Base-by-base conservation (phyloP, 2,888 invertebrate genomes). In the Orthosia gracilis region DNA sequence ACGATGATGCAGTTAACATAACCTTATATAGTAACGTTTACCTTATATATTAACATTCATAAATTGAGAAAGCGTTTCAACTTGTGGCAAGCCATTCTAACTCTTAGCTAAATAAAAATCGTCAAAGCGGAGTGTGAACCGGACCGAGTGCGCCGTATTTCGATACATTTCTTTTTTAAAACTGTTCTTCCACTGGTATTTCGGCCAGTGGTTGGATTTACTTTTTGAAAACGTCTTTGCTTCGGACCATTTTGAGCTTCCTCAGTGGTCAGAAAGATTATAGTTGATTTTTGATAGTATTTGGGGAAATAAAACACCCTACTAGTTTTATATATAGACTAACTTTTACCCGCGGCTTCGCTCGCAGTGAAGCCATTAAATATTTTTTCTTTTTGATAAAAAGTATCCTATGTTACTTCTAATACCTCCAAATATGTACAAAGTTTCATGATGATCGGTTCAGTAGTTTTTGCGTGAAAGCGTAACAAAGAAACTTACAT, bases 61-160 rank as follows among this genome's bases (percentile, higher is more conserved):
- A 18, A 59, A 59, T 58, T 18, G 4, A 18, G 61, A 26, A 52
- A 55, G 0, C 15, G 4, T 59, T 73, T 73, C 18, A 54, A 23
- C 49, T 49, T 26, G 17, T 59, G 23, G 63, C 52, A 49, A 54
- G 9, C 47, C 59, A 49, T 45, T 47, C 55, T 47, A 57, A 55
- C 68, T 73, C 58, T 83, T 58, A 79, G 62, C 26, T 63, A 52
- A 68, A 70, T 80, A 84, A 68, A 84, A 80, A 68, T 58, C 55
- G 55, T 69, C 84, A 73, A 84, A 78, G 83, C 55, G 18, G 52
- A 55, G 59, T 62, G 69, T 58, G 69, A 64, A 70, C 31, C 21
- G 63, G 57, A 40, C 67, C 21, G 69, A 54, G 59, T 45, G 52
- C 54, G 66, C 59, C 52, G 67, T 50, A 54, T 73, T 58, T 52